Percentiles rank a stretch among this genome's conserved stretches.
These are phyloP conservation scores for Hymenopus coronatus DNA, from an alignment of 2,888 invertebrate genomes.

Conservation along the genomic window DNA sequence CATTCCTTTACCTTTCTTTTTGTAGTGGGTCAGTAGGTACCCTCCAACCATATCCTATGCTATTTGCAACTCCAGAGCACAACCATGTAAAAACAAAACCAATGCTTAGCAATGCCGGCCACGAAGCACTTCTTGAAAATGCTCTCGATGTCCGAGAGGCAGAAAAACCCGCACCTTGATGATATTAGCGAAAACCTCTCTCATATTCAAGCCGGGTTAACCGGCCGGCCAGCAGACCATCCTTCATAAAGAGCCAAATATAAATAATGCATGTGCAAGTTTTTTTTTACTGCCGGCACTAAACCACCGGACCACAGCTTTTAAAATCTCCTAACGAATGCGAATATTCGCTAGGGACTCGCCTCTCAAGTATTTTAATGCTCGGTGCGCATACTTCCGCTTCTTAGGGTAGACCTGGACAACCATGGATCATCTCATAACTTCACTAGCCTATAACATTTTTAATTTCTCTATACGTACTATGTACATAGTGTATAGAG, in stretches of 20 bases:
- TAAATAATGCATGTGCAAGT: background rate
- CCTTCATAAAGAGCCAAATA: background rate
- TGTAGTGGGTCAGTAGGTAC: no score
- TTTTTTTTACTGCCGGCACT: background rate
- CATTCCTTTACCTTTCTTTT: no score
- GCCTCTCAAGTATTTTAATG: background rate
- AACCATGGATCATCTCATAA: background rate
- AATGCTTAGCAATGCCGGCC: no score
- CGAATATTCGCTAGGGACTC: background rate
- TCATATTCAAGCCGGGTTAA: background rate
- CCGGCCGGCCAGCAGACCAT: background rate
- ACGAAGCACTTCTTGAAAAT: no score
- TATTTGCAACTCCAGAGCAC: no score
- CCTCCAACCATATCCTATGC: no score
- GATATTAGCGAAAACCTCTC: background rate
- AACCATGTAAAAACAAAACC: no score
- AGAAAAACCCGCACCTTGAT: background rate
- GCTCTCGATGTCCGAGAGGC: no score
- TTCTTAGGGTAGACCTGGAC: background rate
- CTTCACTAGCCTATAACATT: no score
- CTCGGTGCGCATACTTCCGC: background rate
- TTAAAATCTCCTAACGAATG: background rate
- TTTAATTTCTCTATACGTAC: no score
- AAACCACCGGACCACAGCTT: background rate
- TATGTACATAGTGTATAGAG: no score